These are phyloP conservation scores for Athalia cordata DNA, from an alignment of 2,888 invertebrate genomes.

Conservation along the genomic window DNA sequence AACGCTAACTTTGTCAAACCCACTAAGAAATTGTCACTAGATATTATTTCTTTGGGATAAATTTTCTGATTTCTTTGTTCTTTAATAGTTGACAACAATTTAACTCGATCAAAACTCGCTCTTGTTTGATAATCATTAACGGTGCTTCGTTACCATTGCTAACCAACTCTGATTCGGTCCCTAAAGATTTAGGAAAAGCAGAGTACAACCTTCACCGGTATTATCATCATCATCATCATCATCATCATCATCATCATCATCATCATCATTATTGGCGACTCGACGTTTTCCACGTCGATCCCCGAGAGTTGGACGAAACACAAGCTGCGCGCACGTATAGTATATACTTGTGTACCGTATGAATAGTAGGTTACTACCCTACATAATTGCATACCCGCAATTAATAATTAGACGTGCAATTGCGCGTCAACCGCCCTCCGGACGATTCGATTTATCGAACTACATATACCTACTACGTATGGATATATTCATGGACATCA, in stretches of 20 bases:
- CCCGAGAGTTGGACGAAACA: neutral
- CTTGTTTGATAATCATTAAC: slow-evolving; percentile 1
- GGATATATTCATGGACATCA: neutral
- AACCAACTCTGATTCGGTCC: neutral
- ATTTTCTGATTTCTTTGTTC: too few relatives aligned
- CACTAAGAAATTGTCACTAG: neutral
- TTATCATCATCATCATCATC: neutral
- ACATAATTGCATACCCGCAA: slow-evolving; percentile 68
- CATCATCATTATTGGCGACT: too few relatives aligned
- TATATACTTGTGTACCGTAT: too few relatives aligned
- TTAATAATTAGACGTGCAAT: slow-evolving; percentile 71
- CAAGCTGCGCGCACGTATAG: slow-evolving; percentile 3
- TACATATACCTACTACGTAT: slow-evolving; percentile 46
- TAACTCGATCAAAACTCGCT: neutral
- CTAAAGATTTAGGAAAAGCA: neutral
- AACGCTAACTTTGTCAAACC: neutral
- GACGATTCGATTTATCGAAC: slow-evolving; percentile 68
- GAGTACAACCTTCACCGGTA: neutral
- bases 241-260: too few relatives aligned
- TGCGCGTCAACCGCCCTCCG: slow-evolving; percentile 64
- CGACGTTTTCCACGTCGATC: too few relatives aligned
- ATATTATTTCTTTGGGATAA: neutral
- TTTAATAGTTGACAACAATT: neutral
- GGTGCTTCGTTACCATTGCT: slow-evolving; percentile 24
- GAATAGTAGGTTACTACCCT: slow-evolving; percentile 35